Base-by-base conservation (phyloP, 53 echinoderm and acorn worm genomes). In the Paelopatides confundens region DNA sequence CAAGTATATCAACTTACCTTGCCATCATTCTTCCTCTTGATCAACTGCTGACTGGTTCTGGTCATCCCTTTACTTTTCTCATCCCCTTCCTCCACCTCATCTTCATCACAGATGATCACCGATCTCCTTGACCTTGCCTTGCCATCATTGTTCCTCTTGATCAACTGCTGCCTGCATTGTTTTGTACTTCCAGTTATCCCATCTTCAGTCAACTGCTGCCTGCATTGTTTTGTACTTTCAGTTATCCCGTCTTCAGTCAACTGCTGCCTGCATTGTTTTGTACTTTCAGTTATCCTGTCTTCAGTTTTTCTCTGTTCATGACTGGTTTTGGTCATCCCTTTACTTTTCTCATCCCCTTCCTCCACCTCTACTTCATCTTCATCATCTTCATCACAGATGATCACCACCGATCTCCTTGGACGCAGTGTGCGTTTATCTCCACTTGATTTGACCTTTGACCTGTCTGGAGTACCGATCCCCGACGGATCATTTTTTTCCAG, bases 21-120 rank as follows among this genome's bases (percentile, higher is more conserved):
- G 26, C n/a, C 21, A n/a, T 21, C 58, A 18, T 17, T 9, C 48
- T 48, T 48, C 14, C 48, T 48, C 48, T 48, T n/a, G n/a, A n/a
- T n/a, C n/a, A n/a, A 9, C 14, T 48, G 9, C 9, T 14, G 14
- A 48, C 14, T 14, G 14, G 9, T 14, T 48, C 14, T 48, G 9
- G 48, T 9, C 14, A 48, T 58, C 24, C n/a, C 37, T 24, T 50
- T 71, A 43, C 2, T 52, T 50, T 68, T 30, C 40, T 48, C 21
- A 47, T 84, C 24, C n/a, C 58, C 85, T 71, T 40, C 47, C 29
- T 65, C 66, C 87, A 69, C 14, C 76, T n/a, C 58, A 5, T 58
- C 58, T 15, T 58, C 54, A 54, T 18, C 58, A 21, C 21, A 17
- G 21, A n/a, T 21, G n/a, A 58, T 58, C 58, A 23, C 21, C 4